These are phyloP conservation scores for Maccullochella peelii DNA, from an alignment of 2,113 vertebrate genomes.

Conservation along the genomic window DNA sequence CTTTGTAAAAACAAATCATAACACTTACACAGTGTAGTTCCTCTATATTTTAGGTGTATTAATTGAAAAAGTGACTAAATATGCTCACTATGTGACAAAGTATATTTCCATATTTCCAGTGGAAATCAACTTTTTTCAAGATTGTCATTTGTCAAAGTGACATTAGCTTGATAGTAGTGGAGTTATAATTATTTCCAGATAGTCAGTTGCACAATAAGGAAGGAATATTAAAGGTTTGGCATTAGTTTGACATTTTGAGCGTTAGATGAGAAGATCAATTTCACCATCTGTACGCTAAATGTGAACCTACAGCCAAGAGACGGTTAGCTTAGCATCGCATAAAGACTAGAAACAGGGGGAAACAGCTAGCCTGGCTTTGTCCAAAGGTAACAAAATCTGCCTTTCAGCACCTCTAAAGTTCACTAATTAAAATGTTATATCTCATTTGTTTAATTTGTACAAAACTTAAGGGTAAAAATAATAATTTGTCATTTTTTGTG, in stretches of 20 bases:
- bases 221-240: not conserved
- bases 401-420: not conserved
- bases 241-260: not conserved
- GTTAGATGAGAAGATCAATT: not conserved
- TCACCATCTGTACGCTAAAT: too few relatives aligned
- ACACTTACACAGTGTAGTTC: not conserved
- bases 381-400: not conserved
- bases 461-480: too few relatives aligned
- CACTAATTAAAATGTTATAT: not conserved
- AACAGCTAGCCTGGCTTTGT: not conserved
- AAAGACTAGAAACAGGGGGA: not conserved
- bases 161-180: not conserved
- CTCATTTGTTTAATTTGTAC: too few relatives aligned
- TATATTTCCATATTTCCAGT: not conserved
- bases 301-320: not conserved
- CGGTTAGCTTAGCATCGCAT: not conserved
- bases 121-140: not conserved
- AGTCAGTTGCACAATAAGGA: not conserved
- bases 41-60: constrained; percentile 21
- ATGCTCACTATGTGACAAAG: not conserved
- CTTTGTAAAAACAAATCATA: constrained; percentile 39
- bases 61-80: constrained; percentile 25
- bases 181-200: constrained; percentile 19
- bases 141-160: constrained; percentile 31
- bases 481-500: too few relatives aligned